These are phyloP conservation scores for Alexandromys fortis DNA, from an alignment of 2,113 vertebrate genomes.

Conservation along the genomic window DNA sequence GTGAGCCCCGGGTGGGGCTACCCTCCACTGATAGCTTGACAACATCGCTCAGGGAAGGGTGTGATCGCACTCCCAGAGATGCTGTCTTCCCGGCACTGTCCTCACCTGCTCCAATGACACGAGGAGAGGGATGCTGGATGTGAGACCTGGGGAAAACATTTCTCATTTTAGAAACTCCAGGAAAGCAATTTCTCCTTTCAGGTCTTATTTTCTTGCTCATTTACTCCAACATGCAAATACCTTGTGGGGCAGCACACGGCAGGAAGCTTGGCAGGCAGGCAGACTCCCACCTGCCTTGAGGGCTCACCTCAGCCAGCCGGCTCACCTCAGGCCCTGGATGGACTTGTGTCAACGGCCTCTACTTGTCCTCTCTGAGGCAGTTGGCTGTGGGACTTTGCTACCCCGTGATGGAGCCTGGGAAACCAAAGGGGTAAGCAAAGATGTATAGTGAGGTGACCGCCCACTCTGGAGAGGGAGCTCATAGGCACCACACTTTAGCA, in stretches of 20 bases:
- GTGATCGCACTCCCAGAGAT: background rate
- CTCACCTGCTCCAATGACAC: background rate
- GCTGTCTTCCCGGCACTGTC: background rate
- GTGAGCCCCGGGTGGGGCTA: no score
- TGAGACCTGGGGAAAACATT: background rate
- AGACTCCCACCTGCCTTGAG: background rate
- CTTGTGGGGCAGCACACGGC: background rate
- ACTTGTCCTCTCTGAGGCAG: background rate
- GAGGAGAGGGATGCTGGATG: background rate
- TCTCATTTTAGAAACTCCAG: background rate
- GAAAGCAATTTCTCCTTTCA: constrained; percentile 2
- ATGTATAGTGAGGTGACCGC: background rate
- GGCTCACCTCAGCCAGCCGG: background rate
- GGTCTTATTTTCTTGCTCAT: constrained; percentile 17
- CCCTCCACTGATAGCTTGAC: background rate
- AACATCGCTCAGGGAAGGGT: no score
- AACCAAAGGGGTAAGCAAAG: background rate
- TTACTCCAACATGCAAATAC: background rate
- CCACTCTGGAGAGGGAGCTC: rapidly evolving
- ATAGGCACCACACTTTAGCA: background rate
- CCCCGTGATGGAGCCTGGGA: background rate
- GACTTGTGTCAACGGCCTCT: background rate
- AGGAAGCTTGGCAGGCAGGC: background rate
- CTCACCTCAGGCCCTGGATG: background rate
- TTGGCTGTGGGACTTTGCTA: background rate